Conservation (phyloP, 1,140 invertebrate species). For the Gryllus bimaculatus region DNA sequence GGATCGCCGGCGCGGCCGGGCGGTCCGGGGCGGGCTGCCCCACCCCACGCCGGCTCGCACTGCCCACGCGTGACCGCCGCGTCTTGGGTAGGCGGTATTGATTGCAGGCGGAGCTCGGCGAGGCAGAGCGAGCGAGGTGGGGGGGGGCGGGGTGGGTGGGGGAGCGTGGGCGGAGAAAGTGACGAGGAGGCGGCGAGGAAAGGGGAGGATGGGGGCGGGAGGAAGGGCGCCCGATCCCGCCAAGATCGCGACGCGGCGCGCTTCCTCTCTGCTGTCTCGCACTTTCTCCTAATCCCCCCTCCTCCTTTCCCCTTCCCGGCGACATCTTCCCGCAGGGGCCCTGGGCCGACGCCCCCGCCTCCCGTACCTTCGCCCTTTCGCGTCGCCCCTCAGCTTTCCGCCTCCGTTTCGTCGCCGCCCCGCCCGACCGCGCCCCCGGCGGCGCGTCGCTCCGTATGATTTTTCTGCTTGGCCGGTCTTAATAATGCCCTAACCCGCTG, state of each 20-base stretch:
- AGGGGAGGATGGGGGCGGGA: background rate
- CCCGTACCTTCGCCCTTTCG: background rate
- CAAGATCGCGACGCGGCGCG: background rate
- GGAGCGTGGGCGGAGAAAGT: no score
- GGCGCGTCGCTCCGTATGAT: background rate
- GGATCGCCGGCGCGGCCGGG: background rate
- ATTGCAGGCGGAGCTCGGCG: background rate
- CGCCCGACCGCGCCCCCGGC: background rate
- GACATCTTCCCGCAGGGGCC: background rate
- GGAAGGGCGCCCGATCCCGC: no score
- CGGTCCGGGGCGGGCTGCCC: background rate
- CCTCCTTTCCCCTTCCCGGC: background rate
- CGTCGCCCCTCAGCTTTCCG: background rate
- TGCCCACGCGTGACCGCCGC: background rate
- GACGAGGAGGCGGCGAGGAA: background rate
- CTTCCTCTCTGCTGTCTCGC: background rate
- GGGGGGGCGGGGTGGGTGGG: background rate
- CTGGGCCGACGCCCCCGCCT: background rate
- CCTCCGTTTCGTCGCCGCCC: background rate
- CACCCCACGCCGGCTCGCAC: no score
- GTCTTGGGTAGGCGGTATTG: background rate
- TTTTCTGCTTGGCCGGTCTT: constrained; percentile 3
- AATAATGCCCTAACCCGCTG: background rate
- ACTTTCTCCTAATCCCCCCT: background rate
- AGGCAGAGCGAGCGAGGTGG: background rate